Conservation (phyloP, 2,113 vertebrate species). For the Apistogramma diplotaenia region DNA sequence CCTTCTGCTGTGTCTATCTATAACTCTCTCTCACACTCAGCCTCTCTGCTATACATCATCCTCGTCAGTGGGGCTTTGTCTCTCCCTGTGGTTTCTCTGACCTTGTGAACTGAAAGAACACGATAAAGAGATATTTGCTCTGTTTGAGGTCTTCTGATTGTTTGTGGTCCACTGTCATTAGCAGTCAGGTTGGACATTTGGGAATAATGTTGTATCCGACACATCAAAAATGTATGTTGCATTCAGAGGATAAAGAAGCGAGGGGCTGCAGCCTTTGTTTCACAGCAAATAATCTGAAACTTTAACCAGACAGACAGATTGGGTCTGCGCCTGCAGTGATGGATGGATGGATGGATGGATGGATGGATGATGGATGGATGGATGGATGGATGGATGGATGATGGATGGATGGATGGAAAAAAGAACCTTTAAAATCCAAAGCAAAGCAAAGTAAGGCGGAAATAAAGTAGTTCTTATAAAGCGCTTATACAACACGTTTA, state of each 20-base stretch:
- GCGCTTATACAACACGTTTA: too few relatives aligned
- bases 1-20: not conserved
- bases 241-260: too few relatives aligned
- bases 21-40: not conserved
- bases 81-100: not conserved
- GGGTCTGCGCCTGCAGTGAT: too few relatives aligned
- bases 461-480: too few relatives aligned
- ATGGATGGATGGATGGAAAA: too few relatives aligned
- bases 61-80: not conserved
- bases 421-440: too few relatives aligned
- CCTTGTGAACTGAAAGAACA: not conserved
- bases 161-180: accelerated
- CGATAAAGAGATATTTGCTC: not conserved
- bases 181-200: not conserved
- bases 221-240: not conserved
- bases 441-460: too few relatives aligned
- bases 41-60: not conserved
- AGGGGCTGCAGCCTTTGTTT: too few relatives aligned
- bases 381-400: too few relatives aligned
- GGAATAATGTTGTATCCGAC: not conserved
- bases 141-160: not conserved
- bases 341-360: too few relatives aligned
- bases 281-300: not conserved
- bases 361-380: too few relatives aligned
- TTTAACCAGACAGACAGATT: too few relatives aligned